Evolutionary conservation across 2,888 invertebrate species (phyloP).

Genomic region (Leptinotarsa peninsularis): DNA sequence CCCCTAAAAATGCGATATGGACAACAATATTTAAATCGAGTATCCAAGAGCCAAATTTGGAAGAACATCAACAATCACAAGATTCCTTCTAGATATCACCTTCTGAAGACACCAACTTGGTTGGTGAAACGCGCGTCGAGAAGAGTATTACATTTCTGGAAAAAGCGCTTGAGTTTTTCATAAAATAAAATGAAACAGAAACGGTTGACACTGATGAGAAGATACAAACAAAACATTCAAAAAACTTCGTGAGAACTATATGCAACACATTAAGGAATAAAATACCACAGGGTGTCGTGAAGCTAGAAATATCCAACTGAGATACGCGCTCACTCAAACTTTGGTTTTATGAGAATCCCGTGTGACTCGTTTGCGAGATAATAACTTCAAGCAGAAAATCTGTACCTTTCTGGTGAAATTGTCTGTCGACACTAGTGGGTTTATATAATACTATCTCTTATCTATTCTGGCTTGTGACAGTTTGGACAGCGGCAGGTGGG

Average conservation of each 20-base stretch:
- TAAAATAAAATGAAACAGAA: not conserved
- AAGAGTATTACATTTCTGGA: no score
- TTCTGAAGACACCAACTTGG: no score
- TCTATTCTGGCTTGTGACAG: not conserved
- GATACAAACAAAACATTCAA: not conserved
- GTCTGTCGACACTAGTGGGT: constrained; percentile 31
- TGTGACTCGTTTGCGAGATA: constrained; percentile 43
- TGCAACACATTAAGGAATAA: constrained; percentile 4
- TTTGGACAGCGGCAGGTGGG: not conserved
- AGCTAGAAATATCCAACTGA: constrained; percentile 16
- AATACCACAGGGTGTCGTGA: constrained; percentile 7
- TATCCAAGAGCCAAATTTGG: no score
- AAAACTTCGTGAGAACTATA: not conserved
- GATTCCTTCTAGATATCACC: no score
- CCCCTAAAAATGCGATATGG: no score
- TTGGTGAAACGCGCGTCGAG: no score
- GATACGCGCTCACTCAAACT: constrained; percentile 45
- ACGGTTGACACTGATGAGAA: not conserved
- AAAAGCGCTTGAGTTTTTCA: not conserved
- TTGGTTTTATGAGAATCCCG: constrained; percentile 46
- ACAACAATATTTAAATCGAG: no score
- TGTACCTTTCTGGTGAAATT: constrained; percentile 25
- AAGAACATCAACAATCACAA: no score
- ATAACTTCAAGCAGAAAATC: constrained; percentile 39
- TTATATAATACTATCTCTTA: constrained; percentile 25